phyloP scores from a whole-genome alignment of 2,888 invertebrate genomes.

The Ecdyonurus torrentis region DNA sequence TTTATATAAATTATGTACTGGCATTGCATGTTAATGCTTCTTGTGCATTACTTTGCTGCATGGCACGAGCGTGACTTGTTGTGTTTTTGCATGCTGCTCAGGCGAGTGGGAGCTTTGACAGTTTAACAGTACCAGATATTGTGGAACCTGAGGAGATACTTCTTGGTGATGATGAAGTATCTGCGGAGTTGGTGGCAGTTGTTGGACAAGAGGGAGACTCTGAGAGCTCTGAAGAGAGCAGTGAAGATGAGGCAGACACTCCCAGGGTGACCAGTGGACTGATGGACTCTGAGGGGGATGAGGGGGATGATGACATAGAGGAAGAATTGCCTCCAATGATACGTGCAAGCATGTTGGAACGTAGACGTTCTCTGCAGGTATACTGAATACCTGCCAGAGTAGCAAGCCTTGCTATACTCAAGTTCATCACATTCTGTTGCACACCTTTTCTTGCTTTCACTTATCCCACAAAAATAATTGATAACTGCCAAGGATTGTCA shows the following conservation, averaged over 20 bases:
- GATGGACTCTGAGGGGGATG: slow-evolving; percentile 12
- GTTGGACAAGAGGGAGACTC: not conserved
- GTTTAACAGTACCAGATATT: not conserved
- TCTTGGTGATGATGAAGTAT: not conserved
- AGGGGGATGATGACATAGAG: slow-evolving; percentile 13
- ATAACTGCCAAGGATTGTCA: no score
- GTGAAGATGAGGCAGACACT: no score
- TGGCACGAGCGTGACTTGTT: slow-evolving; percentile 14
- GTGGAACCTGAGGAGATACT: not conserved
- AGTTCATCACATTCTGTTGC: no score
- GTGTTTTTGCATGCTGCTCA: slow-evolving; percentile 11
- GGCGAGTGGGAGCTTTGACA: slow-evolving; percentile 10
- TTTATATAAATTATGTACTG: not conserved
- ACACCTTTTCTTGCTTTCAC: no score
- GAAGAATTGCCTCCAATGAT: not conserved
- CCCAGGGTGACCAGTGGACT: no score
- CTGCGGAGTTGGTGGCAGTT: not conserved
- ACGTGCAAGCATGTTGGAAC: not conserved
- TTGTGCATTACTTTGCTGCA: not conserved
- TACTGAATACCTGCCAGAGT: not conserved
- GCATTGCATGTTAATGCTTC: not conserved
- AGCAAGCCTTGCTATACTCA: no score
- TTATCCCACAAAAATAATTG: no score
- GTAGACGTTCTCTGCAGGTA: not conserved
- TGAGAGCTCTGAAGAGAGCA: no score